Evolutionary conservation across 1,140 invertebrate species (phyloP).

Genomic region (Dufourea novaeangliae): DNA sequence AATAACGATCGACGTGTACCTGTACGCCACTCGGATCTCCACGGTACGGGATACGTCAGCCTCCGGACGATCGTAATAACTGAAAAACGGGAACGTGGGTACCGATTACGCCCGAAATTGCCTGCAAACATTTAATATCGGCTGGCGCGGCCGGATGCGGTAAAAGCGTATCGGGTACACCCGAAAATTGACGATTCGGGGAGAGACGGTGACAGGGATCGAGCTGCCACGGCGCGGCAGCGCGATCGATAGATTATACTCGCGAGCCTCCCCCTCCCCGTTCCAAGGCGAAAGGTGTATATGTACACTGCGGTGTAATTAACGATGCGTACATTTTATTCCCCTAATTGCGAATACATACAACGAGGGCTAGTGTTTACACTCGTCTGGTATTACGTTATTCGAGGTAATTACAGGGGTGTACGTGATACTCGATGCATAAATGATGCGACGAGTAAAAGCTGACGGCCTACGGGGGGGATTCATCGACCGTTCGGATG

Average conservation of each 20-base stretch:
- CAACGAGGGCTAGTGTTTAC: slow-evolving; percentile 31
- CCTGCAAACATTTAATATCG: slow-evolving; percentile 79
- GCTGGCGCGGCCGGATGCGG: slow-evolving; percentile 56
- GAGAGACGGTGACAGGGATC: slow-evolving; percentile 74
- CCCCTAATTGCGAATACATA: slow-evolving; percentile 48
- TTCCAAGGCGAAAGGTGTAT: neutral
- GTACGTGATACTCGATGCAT: slow-evolving; percentile 32
- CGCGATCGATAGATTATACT: slow-evolving; percentile 4
- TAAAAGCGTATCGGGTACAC: slow-evolving; percentile 69
- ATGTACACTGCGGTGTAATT: slow-evolving; percentile 39
- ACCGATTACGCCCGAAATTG: slow-evolving; percentile 77
- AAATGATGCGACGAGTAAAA: slow-evolving; percentile 23
- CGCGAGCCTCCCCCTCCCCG: neutral
- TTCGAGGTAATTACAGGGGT: slow-evolving; percentile 46
- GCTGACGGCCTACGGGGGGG: neutral
- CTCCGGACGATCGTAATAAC: slow-evolving; percentile 63
- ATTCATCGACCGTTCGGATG: slow-evolving; percentile 1
- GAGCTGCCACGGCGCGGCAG: too few species aligned
- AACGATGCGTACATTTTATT: slow-evolving; percentile 48
- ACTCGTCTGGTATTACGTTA: slow-evolving; percentile 47
- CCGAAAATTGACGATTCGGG: slow-evolving; percentile 76
- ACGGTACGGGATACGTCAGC: slow-evolving; percentile 29
- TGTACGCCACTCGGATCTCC: slow-evolving; percentile 1
- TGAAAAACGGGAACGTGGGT: slow-evolving; percentile 66
- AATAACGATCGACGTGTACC: slow-evolving; percentile 43